A percentile compares a stretch with the other conserved stretches of the same genome.
Evolutionary conservation across 2,113 vertebrate species (phyloP).

Genomic region (Callithrix jacchus): DNA sequence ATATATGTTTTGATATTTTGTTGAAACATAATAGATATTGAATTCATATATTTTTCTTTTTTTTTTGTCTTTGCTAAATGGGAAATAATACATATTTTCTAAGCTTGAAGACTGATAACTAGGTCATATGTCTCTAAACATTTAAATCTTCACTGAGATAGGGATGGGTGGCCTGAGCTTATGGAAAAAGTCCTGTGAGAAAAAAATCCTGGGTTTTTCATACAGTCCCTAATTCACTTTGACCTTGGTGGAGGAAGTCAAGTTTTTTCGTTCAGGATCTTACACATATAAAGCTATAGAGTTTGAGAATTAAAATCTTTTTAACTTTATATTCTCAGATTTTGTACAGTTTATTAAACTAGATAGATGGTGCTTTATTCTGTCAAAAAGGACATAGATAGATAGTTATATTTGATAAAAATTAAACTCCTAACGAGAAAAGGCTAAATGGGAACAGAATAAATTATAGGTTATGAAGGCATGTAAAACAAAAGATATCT

Average conservation of each 20-base stretch:
- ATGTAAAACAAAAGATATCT: constrained; percentile 19
- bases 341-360: neutral
- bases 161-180: neutral
- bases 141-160: neutral
- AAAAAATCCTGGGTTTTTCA: neutral
- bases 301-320: neutral
- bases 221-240: neutral
- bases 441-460: neutral
- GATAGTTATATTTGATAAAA: neutral
- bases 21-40: neutral
- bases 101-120: neutral
- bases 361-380: neutral
- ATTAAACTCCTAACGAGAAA: neutral
- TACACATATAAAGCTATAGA: neutral
- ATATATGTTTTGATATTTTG: neutral
- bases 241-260: neutral
- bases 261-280: neutral
- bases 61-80: neutral
- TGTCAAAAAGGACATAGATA: neutral
- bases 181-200: neutral
- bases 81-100: neutral
- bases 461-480: neutral
- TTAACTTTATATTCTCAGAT: neutral
- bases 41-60: neutral
- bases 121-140: neutral